These are phyloP conservation scores for Oikopleura dioica DNA, from an alignment of 23 tunicate genomes.

Conservation along the genomic window DNA sequence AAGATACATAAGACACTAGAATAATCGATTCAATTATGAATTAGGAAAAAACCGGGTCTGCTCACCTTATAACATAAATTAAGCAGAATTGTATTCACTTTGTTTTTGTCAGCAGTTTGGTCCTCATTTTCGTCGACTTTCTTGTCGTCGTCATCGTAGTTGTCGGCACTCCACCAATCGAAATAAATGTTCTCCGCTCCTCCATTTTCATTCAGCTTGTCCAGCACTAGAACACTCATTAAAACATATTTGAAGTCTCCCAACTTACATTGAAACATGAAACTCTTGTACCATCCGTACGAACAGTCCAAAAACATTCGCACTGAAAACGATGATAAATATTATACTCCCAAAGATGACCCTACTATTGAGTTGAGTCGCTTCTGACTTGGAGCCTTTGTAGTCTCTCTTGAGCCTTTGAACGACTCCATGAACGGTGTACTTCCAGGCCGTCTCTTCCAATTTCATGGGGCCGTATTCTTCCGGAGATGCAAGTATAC, in stretches of 20 bases:
- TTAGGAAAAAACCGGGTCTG: not conserved
- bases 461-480: slow-evolving; percentile 7
- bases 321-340: not conserved
- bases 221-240: too few species aligned
- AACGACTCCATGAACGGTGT: not conserved
- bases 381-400: not conserved
- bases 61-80: slow-evolving; percentile 11
- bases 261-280: slow-evolving; percentile 9
- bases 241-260: too few species aligned
- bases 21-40: not conserved
- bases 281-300: slow-evolving; percentile 8
- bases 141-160: not conserved
- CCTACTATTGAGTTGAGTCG: not conserved
- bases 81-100: not conserved
- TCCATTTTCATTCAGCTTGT: not conserved
- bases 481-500: not conserved
- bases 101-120: not conserved
- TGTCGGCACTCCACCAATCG: slow-evolving; percentile 1
- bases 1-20: not conserved
- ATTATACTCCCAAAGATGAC: not conserved
- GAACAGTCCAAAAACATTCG: not conserved
- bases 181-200: slow-evolving; percentile 8
- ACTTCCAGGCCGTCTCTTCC: slow-evolving; percentile 11
- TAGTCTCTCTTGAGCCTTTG: not conserved
- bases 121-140: not conserved